Evolutionary conservation across 2,797 vertebrate species (phyloP), one percentile per base, ranked within the genome.

Genomic region (Poeciliopsis gracilis): DNA sequence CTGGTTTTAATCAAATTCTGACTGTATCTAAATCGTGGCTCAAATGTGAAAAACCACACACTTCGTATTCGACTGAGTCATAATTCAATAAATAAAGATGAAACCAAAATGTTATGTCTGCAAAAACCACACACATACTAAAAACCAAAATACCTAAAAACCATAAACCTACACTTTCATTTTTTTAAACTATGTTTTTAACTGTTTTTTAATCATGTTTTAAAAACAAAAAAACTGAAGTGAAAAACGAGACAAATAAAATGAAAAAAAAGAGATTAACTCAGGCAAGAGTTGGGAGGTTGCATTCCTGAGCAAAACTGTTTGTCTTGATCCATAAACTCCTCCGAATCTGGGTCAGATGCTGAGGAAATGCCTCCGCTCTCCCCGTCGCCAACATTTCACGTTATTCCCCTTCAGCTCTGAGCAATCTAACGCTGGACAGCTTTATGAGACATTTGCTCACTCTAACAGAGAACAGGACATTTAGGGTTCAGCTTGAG

Each of bases 291-390:
- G 13, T 41, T 47, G 49, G 41, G 46, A 49, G 83, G 77, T 13
- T 70, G 86, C 92, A 94, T 94, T 94, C 91, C 93, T 87, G 78
- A 85, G 83, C 81, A 81, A 77, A 78, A 84, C 49, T 75, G 80
- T 89, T 90, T 47, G 28, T 89, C 89, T 87, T 84, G 83, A 93
- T 90, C 92, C 94, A 92, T 90, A 93, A 81, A 81, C 84, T 92
- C 78, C 63, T 83, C 83, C 72, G 86, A 93, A 94, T 92, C 76
- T 94, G 90, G 94, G 94, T 94, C 94, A 94, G 77, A 87, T 46
- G 38, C 41, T 28, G 7, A 28, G 43, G 84, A 85, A 73, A 72
- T 87, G 88, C 77, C 87, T 73, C 76, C 71, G 53, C 73, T 76
- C 81, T 18, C 80, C 80, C 80, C 43, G 57, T 78, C 47, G 43